Base-by-base conservation (phyloP, 2,888 invertebrate species). In the Sericinus montela region DNA sequence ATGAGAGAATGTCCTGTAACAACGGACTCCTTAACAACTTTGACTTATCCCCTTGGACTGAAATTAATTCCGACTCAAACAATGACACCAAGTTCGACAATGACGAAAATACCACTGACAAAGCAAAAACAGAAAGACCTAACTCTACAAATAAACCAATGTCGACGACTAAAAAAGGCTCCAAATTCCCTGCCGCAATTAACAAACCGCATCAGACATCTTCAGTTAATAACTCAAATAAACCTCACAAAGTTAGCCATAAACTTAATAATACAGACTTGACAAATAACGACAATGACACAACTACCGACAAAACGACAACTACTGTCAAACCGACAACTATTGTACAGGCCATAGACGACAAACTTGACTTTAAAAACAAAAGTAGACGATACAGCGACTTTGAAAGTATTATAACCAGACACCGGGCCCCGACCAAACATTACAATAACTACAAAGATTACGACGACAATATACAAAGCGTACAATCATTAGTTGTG, bases 31-130 rank as follows among this genome's bases (percentile, higher is more conserved):
- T 91, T 0, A 89, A 90, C 43, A 89, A 89, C 64, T 90, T 93
- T 56, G 90, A 93, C 69, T 70, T 94, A 40, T 84, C 86, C 0
- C 89, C 91, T 0, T 93, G 93, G 93, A 74, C 77, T 6, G 93
- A 93, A 73, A 69, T 88, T 43, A 73, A 71, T 57, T 69, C 71
- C 1, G 78, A 80, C 52, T 72, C 74, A 28, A 74, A 77, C 54
- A 86, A 86, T 64, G 75, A 80, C 52, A 72, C 86, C 14, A 69
- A 84, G 68, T 65, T 80, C 48, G 78, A 80, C 46, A 71, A 75
- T 6, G 62, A 63, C 45, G 7, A 36, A 1, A 28, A 29, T 1
- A 58, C 55, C 42, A 60, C 47, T 14, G 29, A 32, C 35, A 50
- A 15, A 50, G 32, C 48, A 10, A 48, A 42, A 30, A 28, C 37